phyloP scores from a whole-genome alignment of 2,888 invertebrate genomes.

The Synergus itoensis region DNA sequence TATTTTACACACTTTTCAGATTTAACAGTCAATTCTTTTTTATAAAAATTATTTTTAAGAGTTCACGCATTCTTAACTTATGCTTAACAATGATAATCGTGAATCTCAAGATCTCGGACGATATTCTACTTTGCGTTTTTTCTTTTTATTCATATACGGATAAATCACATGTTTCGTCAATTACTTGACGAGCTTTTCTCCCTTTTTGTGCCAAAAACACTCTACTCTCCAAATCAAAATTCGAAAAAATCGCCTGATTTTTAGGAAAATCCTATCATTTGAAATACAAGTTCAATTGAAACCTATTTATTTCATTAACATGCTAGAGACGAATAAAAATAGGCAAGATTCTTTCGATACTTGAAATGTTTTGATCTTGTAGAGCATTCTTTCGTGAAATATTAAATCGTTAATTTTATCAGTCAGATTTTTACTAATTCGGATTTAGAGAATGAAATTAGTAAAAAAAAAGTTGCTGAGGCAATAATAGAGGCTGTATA shows the following conservation, averaged over 20 bases:
- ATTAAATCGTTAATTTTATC: background rate
- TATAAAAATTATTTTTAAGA: background rate
- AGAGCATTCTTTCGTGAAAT: background rate
- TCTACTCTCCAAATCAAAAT: background rate
- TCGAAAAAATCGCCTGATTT: background rate
- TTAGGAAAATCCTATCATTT: background rate
- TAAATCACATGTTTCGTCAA: background rate
- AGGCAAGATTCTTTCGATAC: background rate
- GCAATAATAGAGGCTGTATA: slow-evolving; percentile 20
- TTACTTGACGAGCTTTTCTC: background rate
- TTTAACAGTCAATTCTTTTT: slow-evolving; percentile 1
- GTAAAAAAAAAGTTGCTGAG: slow-evolving; percentile 23
- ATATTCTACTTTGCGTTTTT: background rate
- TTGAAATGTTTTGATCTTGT: background rate
- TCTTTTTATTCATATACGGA: background rate
- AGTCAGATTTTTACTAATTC: background rate
- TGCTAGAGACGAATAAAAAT: background rate
- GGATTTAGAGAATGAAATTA: slow-evolving; percentile 13
- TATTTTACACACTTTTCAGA: background rate
- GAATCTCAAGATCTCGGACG: background rate
- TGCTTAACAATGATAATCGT: background rate
- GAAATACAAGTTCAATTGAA: background rate
- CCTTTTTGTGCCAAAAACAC: background rate
- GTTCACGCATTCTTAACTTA: background rate
- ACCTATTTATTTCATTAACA: background rate